phyloP scores from a whole-genome alignment of 2,797 vertebrate genomes.

The Pseudochirops corinnae region DNA sequence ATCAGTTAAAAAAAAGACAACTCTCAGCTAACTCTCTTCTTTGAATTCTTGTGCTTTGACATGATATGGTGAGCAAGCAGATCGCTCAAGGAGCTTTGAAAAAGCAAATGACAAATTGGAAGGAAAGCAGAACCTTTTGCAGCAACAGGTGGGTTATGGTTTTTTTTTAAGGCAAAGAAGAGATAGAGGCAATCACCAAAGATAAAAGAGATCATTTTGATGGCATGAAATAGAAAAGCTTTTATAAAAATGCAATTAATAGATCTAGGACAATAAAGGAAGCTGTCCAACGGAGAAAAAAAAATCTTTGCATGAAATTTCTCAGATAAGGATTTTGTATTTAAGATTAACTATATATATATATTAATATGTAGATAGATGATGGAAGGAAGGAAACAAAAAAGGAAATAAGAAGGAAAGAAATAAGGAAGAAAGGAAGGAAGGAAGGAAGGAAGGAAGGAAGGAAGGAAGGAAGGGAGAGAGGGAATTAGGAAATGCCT shows the following conservation, averaged over 20 bases:
- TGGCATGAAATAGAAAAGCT: neutral
- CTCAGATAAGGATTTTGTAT: neutral
- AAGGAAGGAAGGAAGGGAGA: neutral
- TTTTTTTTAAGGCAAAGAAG: neutral
- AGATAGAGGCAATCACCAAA: neutral
- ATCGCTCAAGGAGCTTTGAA: neutral
- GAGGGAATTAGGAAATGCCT: neutral
- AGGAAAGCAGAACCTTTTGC: neutral
- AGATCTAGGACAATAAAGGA: neutral
- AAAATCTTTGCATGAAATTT: neutral
- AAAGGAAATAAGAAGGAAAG: neutral
- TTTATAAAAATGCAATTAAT: neutral
- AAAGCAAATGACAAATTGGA: neutral
- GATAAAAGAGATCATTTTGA: neutral
- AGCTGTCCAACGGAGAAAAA: neutral
- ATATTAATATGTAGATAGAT: neutral
- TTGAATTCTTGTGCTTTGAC: neutral
- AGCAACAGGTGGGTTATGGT: neutral
- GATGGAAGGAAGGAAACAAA: neutral
- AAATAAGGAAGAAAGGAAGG: neutral
- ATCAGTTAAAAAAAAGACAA: neutral
- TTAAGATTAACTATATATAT: neutral
- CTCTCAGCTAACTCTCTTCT: neutral
- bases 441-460: too few species aligned
- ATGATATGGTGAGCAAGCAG: neutral